A percentile compares a stretch with the other conserved stretches of the same genome.
phyloP scores from a whole-genome alignment of 2,797 vertebrate species.

The Poecilia picta region DNA sequence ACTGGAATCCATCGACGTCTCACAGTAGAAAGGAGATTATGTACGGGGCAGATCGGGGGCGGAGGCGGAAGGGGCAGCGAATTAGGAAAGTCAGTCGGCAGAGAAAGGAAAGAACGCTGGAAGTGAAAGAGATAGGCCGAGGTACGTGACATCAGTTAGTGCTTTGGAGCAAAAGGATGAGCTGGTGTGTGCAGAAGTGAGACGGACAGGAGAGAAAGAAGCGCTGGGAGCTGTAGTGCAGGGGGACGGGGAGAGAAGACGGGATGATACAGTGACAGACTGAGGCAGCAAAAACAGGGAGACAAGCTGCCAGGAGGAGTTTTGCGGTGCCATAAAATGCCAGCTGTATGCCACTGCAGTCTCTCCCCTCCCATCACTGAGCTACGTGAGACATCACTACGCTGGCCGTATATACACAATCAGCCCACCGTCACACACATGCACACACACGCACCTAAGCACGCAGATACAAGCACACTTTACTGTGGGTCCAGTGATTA shows the following conservation, averaged over 20 bases:
- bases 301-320: conserved; percentile 37
- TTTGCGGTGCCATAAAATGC: conserved; percentile 66
- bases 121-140: conserved; percentile 7
- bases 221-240: conserved; percentile 19
- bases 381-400: conserved; percentile 59
- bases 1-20: conserved; percentile 48
- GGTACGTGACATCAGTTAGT: conserved; percentile 2
- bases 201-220: conserved; percentile 2
- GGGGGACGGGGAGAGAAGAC: conserved; percentile 8
- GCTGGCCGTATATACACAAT: conserved; percentile 41
- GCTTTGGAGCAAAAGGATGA: not conserved
- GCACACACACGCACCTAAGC: not conserved
- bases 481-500: conserved; percentile 69
- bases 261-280: conserved; percentile 18
- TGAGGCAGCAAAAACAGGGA: conserved; percentile 14
- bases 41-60: not conserved
- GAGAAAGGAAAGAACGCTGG: conserved; percentile 13
- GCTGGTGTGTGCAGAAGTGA: conserved; percentile 4
- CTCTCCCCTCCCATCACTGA: conserved; percentile 54
- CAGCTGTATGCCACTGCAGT: conserved; percentile 70
- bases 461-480: conserved; percentile 30
- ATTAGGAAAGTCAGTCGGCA: conserved; percentile 23
- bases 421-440: conserved; percentile 9
- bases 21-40: conserved; percentile 52
- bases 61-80: not conserved